These are phyloP conservation scores for Chrysocyon brachyurus DNA, from an alignment of 2,797 vertebrate species.

Conservation along the genomic window DNA sequence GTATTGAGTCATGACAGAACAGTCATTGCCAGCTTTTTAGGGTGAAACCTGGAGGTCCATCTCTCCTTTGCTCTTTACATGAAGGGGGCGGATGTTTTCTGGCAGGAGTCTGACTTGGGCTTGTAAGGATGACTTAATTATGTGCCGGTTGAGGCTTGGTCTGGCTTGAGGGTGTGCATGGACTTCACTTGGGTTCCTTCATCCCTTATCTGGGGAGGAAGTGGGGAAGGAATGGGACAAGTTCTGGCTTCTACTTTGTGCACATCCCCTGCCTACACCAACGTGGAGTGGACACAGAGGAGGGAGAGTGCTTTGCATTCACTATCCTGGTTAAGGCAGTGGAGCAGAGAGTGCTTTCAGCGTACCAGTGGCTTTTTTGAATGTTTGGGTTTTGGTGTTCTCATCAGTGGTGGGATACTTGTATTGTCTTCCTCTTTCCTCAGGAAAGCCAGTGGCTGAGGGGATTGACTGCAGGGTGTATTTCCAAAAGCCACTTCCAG, in stretches of 20 bases:
- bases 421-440: slow-evolving; percentile 39
- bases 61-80: slow-evolving; percentile 32
- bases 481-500: slow-evolving; percentile 64
- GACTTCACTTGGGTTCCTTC: not conserved
- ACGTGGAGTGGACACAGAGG: not conserved
- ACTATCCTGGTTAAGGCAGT: not conserved
- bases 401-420: not conserved
- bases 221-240: not conserved
- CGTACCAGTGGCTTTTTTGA: not conserved
- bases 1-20: slow-evolving; percentile 52
- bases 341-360: not conserved
- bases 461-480: slow-evolving; percentile 2
- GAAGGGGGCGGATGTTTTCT: not conserved
- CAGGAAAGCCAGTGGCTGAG: slow-evolving; percentile 12
- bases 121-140: slow-evolving; percentile 56
- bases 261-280: not conserved
- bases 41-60: slow-evolving; percentile 46
- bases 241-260: slow-evolving; percentile 26
- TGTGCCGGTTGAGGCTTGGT: slow-evolving; percentile 14
- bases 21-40: slow-evolving; percentile 46
- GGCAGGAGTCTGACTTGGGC: not conserved
- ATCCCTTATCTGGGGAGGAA: slow-evolving; percentile 48
- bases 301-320: not conserved
- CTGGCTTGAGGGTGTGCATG: not conserved
- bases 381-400: slow-evolving; percentile 18